Conservation (phyloP, 2,113 vertebrate species). For the Tetrao urogallus region DNA sequence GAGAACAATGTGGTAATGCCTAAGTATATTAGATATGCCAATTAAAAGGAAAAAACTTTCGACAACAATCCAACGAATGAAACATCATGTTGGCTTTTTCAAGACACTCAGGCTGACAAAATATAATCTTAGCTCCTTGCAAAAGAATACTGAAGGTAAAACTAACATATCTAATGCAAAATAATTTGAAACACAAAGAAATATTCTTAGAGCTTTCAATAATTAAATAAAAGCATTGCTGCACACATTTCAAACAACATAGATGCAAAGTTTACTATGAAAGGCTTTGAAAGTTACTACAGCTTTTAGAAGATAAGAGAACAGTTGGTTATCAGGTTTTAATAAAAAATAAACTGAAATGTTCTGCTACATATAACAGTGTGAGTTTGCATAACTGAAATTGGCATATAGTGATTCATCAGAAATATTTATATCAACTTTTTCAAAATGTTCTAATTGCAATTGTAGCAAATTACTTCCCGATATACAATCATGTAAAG, state of each 20-base stretch:
- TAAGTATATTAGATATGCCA: not conserved
- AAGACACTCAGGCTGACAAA: not conserved
- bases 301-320: not conserved
- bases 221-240: not conserved
- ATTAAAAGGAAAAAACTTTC: not conserved
- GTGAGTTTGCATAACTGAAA: not conserved
- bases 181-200: not conserved
- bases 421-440: not conserved
- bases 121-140: not conserved
- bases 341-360: not conserved
- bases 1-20: not conserved
- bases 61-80: not conserved
- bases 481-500: not conserved
- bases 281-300: not conserved
- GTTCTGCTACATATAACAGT: not conserved
- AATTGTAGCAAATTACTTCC: not conserved
- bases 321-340: not conserved
- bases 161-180: not conserved
- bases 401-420: not conserved
- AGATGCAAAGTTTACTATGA: not conserved
- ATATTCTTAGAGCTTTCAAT: not conserved
- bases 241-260: not conserved
- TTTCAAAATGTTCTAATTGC: not conserved
- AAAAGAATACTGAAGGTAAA: not conserved
- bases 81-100: not conserved